Conservation (phyloP, 2,797 vertebrate species). For the Myotis myotis region DNA sequence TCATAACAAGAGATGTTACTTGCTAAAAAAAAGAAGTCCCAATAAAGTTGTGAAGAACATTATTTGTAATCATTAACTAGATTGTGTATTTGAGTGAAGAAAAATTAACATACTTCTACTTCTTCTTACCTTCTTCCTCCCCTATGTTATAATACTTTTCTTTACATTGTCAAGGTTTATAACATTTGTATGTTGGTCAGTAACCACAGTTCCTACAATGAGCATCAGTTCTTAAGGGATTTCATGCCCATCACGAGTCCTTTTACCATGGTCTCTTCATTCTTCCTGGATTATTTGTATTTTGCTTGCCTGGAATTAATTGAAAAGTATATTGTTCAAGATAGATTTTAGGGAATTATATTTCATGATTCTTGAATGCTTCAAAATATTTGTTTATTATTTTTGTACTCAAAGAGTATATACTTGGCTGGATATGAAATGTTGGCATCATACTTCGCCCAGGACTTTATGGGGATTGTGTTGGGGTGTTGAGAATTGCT, state of each 20-base stretch:
- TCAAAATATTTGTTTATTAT: neutral
- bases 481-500: neutral
- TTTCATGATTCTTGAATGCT: neutral
- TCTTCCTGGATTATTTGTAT: neutral
- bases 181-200: neutral
- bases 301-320: neutral
- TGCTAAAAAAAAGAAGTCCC: neutral
- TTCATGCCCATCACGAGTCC: neutral
- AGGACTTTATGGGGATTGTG: neutral
- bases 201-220: neutral
- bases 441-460: neutral
- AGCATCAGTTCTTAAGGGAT: neutral
- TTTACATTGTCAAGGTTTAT: neutral
- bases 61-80: neutral
- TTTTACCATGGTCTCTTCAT: neutral
- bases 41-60: neutral
- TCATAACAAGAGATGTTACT: neutral
- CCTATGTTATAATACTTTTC: neutral
- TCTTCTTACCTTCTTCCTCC: neutral
- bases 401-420: neutral
- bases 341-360: neutral
- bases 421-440: neutral
- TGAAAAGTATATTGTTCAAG: neutral
- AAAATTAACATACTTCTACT: neutral
- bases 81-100: conserved; percentile 6